These are phyloP conservation scores for Invenusta paracnida DNA, from an alignment of 2,888 invertebrate genomes.

Conservation along the genomic window DNA sequence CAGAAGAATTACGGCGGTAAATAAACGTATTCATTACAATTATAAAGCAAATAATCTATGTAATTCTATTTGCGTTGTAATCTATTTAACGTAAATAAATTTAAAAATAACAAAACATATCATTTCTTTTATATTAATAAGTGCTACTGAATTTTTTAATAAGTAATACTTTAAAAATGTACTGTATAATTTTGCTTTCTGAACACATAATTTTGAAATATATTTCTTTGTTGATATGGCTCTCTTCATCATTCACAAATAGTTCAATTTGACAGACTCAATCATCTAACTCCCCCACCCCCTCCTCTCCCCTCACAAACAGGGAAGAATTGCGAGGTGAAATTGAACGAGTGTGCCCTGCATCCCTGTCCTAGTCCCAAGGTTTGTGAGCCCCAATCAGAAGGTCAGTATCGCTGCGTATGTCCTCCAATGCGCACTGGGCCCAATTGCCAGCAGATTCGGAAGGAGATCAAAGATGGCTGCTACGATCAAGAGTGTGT, in stretches of 20 bases:
- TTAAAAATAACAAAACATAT: no score
- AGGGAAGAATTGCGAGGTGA: background rate
- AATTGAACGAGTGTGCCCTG: constrained; percentile 12
- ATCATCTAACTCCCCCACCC: no score
- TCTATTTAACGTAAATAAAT: no score
- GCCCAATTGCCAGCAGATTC: background rate
- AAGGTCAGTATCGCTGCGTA: constrained; percentile 20
- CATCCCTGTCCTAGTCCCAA: background rate
- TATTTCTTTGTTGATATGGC: no score
- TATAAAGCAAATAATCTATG: background rate
- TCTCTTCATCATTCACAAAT: no score
- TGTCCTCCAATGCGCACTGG: constrained; percentile 8
- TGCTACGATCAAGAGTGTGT: background rate
- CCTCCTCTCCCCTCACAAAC: no score
- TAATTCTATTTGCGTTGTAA: no score
- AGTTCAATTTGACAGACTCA: no score
- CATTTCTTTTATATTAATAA: no score
- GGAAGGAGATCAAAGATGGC: background rate
- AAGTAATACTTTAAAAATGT: background rate
- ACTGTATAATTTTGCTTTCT: no score
- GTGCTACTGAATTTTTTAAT: background rate
- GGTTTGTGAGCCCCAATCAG: background rate
- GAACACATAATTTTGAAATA: no score
- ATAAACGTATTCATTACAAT: background rate
- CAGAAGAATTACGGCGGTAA: constrained; percentile 6